Conservation (phyloP, 2,113 vertebrate genomes). For the Castor canadensis region DNA sequence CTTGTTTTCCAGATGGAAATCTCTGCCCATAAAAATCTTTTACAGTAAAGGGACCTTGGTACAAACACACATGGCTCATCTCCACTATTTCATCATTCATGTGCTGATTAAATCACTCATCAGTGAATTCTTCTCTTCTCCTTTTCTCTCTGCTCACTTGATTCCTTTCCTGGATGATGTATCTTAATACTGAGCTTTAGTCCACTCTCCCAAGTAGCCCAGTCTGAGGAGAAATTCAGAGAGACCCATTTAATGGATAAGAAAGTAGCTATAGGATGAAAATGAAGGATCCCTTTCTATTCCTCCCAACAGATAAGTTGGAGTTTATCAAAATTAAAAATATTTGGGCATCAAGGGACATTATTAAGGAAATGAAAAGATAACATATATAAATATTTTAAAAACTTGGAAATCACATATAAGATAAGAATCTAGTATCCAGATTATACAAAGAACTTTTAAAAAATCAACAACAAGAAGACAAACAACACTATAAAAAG, state of each 20-base stretch:
- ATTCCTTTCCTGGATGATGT: background rate
- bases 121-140: background rate
- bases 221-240: background rate
- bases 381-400: background rate
- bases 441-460: background rate
- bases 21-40: slow-evolving; percentile 24
- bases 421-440: background rate
- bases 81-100: background rate
- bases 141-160: background rate
- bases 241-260: background rate
- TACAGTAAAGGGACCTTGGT: background rate
- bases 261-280: background rate
- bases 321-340: background rate
- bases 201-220: background rate
- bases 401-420: background rate
- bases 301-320: background rate
- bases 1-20: slow-evolving; percentile 47
- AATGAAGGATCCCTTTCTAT: no score
- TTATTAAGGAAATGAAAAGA: background rate
- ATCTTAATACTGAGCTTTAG: background rate
- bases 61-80: background rate
- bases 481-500: background rate
- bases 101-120: background rate
- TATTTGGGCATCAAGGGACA: background rate
- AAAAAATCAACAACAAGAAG: background rate